These are phyloP conservation scores for Chaunax sp. DNA, from an alignment of 2,797 vertebrate genomes.

Conservation along the genomic window DNA sequence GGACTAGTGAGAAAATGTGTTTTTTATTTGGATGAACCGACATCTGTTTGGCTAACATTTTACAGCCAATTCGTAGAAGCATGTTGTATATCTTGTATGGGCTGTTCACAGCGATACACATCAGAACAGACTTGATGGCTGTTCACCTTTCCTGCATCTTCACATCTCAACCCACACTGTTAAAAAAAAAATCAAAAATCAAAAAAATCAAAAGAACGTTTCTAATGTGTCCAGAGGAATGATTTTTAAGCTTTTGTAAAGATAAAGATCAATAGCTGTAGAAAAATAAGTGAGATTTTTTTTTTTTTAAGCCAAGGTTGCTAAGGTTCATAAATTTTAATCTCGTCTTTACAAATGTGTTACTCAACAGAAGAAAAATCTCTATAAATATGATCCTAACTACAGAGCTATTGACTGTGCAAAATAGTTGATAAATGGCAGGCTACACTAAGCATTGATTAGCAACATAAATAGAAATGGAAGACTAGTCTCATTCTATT, in stretches of 20 bases:
- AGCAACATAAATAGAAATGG: constrained; percentile 67
- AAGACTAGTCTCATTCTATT: constrained; percentile 56
- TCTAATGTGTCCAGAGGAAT: constrained; percentile 47
- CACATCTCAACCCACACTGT: constrained; percentile 11
- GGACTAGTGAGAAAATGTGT: neutral
- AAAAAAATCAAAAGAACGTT: constrained; percentile 26
- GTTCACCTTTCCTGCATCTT: neutral
- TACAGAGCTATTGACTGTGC: constrained; percentile 63
- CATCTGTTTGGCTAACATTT: constrained; percentile 15
- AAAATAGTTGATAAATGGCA: constrained; percentile 72
- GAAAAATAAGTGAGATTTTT: constrained; percentile 43
- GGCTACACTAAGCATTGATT: constrained; percentile 59
- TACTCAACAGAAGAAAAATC: constrained; percentile 35
- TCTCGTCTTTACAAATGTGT: constrained; percentile 34
- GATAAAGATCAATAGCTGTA: constrained; percentile 42
- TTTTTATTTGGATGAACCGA: constrained; percentile 4
- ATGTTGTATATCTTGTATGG: neutral
- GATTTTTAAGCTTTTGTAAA: constrained; percentile 41
- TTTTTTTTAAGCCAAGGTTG: constrained; percentile 18
- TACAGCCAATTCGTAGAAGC: constrained; percentile 1
- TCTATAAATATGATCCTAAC: constrained; percentile 41
- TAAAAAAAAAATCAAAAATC: no score
- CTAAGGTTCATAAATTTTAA: constrained; percentile 33
- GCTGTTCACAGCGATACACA: constrained; percentile 5
- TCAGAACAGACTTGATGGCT: neutral